Evolutionary conservation across 2,113 vertebrate species (phyloP), one percentile per base, ranked within the genome.

Genomic region (Hylia prasina): DNA sequence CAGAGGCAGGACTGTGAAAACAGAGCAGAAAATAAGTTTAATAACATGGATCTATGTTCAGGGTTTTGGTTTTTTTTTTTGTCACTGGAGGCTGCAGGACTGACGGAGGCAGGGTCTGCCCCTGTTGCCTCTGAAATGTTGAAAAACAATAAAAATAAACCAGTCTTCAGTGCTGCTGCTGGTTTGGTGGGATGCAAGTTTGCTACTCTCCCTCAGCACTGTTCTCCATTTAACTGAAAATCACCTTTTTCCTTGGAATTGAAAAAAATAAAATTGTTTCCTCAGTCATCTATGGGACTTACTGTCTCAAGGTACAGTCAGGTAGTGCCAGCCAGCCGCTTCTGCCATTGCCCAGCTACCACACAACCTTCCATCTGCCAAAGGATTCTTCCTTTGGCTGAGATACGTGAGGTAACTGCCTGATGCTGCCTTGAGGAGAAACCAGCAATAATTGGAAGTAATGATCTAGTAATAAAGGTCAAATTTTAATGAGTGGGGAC

Each of bases 251-350:
- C 7, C 0, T 0, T 35, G 42, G 61, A 64, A 60, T 9, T 75
- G 54, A 70, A 78, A 90, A 37, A 57, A 82, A 50, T 50, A 25
- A 58, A 66, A 25, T 61, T 1, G 22, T 81, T 86, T 57, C 15
- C 27, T 77, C 19, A 4, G 16, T 47, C 1, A 1, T 39, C 33
- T 6, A 0, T 3, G 19, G 30, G 30, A 44, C 51, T 37, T 5
- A 0, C 37, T 9, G 6, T 64, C 37, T 78, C 6, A n/a, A 53
- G 54, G 54, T 42, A 18, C 1, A 16, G 23, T 58, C 48, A 76
- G 17, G n/a, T 15, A 5, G 1, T 19, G 45, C 42, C 64, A 25
- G 39, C 25, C 30, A 10, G 25, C 50, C 24, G 27, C 15, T 44
- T 53, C 9, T 39, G 21, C 66, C 40, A 12, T 33, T 2, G 0